Evolutionary conservation across 2,888 invertebrate species (phyloP), one percentile per base, ranked within the genome.

Genomic region (Ectemnius cavifrons): DNA sequence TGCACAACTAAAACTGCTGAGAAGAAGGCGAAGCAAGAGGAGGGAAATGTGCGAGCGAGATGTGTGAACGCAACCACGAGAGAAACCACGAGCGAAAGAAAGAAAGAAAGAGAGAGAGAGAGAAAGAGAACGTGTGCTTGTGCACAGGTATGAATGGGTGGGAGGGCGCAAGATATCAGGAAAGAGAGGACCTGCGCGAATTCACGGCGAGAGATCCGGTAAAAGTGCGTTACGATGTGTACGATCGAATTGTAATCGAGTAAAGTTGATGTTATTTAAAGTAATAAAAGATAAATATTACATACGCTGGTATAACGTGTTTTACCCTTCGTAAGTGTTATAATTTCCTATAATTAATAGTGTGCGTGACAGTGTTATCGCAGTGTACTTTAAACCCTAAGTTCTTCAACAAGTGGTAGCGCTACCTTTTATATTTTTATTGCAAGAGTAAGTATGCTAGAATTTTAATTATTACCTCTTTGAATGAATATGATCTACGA

Each of bases 221-320:
- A 77, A 77, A 71, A 77, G 68, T 61, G 70, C 75, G 75, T 82
- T 80, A 82, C 83, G 84, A 85, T 86, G 84, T 37, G 37, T 86
- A 87, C 84, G 85, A 84, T 86, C 81, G 80, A 82, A 81, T 79
- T 86, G 85, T 87, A 89, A 80, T 82, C 79, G 83, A 89, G 87
- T 89, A 87, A 88, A 88, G 87, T 90, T 88, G 87, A 89, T 90
- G 88, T 89, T 89, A 89, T 87, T 89, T 86, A 88, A 89, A 82
- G 75, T 79, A 82, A 86, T 79, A 81, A 83, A 75, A 80, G 70
- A 73, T 67, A 68, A 76, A 71, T 78, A 81, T 81, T 83, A 81
- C 81, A 77, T 71, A 73, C 71, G 66, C 81, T 73, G 56, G 67
- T 47, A 47, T 23, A 3, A 23, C 2, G 23, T 23, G 23, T 23